These are phyloP conservation scores for Gryllus bimaculatus DNA, from an alignment of 1,140 invertebrate species.

Conservation along the genomic window DNA sequence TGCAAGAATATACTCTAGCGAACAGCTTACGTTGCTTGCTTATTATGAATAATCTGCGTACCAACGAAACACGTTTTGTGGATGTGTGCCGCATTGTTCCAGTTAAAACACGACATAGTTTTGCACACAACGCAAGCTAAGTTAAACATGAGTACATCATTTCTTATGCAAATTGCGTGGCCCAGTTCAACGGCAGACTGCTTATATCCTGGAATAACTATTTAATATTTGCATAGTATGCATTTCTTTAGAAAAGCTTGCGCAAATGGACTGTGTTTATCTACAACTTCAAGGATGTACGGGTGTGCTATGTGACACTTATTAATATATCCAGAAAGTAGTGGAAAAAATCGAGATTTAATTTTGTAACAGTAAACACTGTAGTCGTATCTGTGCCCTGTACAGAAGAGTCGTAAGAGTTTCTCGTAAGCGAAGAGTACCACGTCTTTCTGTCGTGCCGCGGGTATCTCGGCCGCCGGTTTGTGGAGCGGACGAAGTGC, in stretches of 20 bases:
- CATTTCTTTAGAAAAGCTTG: neutral
- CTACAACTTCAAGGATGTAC: neutral
- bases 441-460: neutral
- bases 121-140: neutral
- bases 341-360: neutral
- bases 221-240: neutral
- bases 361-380: neutral
- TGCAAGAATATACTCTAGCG: neutral
- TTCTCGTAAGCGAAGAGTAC: neutral
- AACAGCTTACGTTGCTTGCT: neutral
- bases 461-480: too few species aligned
- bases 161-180: neutral
- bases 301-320: conserved; percentile 3
- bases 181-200: neutral
- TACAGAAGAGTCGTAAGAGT: neutral
- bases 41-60: neutral
- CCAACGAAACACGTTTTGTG: neutral
- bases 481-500: too few species aligned
- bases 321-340: neutral
- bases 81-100: neutral
- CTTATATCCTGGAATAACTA: neutral
- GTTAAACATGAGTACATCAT: neutral
- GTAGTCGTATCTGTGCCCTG: neutral
- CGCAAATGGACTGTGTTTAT: neutral
- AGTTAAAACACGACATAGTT: neutral